These are phyloP conservation scores for Pycnonotus jocosus DNA, from an alignment of 2,113 vertebrate species.

Conservation along the genomic window DNA sequence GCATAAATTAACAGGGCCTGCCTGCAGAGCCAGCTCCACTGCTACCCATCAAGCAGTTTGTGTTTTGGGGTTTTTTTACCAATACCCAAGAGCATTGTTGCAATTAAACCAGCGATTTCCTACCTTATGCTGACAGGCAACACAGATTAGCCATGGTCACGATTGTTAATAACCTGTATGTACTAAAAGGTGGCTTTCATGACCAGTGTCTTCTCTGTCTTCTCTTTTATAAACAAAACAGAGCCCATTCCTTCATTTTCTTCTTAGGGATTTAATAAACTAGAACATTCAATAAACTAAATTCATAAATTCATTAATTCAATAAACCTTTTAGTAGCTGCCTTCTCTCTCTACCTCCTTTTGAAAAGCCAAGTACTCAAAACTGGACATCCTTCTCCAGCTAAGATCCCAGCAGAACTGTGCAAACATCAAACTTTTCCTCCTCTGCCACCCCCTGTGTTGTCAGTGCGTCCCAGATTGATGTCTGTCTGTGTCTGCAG, in stretches of 20 bases:
- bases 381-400: neutral
- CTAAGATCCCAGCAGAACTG: neutral
- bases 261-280: neutral
- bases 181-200: neutral
- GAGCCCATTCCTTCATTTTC: neutral
- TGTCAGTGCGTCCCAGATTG: neutral
- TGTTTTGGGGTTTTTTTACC: neutral
- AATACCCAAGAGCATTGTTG: neutral
- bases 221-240: neutral
- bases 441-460: neutral
- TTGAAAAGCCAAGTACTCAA: neutral
- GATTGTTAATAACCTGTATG: neutral
- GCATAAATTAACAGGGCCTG: neutral
- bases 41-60: neutral
- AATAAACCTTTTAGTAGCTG: neutral
- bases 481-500: neutral
- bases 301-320: neutral
- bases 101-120: neutral
- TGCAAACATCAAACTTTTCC: neutral
- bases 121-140: neutral
- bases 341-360: neutral
- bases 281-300: neutral
- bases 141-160: neutral
- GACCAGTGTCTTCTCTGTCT: neutral
- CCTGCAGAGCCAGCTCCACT: neutral